Percentiles rank a stretch among this genome's conserved stretches.
These are phyloP conservation scores for Speoplatyrhinus poulsoni DNA, from an alignment of 2,113 vertebrate genomes.

Conservation along the genomic window DNA sequence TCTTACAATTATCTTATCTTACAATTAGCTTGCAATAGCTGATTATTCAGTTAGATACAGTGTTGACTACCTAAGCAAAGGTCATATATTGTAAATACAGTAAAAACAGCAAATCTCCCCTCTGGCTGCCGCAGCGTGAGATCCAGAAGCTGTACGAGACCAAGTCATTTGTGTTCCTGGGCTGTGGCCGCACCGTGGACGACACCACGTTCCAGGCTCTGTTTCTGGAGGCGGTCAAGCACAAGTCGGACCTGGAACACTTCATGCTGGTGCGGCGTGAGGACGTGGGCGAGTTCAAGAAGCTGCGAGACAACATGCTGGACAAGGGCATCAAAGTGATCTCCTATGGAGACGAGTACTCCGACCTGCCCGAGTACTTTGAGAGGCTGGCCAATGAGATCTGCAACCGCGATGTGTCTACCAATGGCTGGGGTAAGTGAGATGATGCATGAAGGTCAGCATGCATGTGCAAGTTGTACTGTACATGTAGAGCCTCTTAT, in stretches of 20 bases:
- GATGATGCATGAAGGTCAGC: too few relatives aligned
- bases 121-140: slow-evolving; percentile 78
- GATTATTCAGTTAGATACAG: too few relatives aligned
- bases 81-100: too few relatives aligned
- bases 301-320: slow-evolving; percentile 94
- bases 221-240: slow-evolving; percentile 93
- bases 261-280: slow-evolving; percentile 95
- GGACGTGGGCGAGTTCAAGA: slow-evolving; percentile 92
- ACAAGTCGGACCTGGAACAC: slow-evolving; percentile 94
- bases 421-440: slow-evolving; percentile 67
- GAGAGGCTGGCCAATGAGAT: slow-evolving; percentile 89
- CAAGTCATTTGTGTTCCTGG: slow-evolving; percentile 94
- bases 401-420: slow-evolving; percentile 74
- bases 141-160: slow-evolving; percentile 97
- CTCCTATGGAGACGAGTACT: slow-evolving; percentile 90
- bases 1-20: too few relatives aligned
- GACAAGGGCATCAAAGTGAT: slow-evolving; percentile 98
- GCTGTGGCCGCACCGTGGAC: slow-evolving; percentile 93
- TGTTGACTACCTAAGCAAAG: too few relatives aligned
- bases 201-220: slow-evolving; percentile 99
- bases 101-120: background rate
- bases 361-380: slow-evolving; percentile 89
- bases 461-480: too few relatives aligned
- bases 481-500: too few relatives aligned
- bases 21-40: too few relatives aligned